These are phyloP conservation scores for Baccha elongata DNA, from an alignment of 2,888 invertebrate species.

Conservation along the genomic window DNA sequence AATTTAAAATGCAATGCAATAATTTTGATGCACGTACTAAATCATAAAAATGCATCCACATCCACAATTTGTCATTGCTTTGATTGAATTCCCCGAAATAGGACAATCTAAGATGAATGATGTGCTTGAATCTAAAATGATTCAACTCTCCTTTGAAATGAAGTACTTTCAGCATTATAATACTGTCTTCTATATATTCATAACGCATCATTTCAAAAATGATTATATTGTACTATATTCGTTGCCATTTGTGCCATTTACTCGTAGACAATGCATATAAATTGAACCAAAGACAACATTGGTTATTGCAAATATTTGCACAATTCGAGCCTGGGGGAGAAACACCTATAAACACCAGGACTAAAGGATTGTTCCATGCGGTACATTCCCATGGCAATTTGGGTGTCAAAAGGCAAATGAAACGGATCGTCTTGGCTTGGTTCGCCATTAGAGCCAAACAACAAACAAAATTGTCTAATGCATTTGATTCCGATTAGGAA, in stretches of 20 bases:
- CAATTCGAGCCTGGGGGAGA: slow-evolving; percentile 8
- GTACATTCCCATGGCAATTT: slow-evolving; percentile 16
- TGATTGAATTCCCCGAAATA: slow-evolving; percentile 32
- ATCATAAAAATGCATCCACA: slow-evolving; percentile 9
- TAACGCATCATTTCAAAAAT: slow-evolving; percentile 38
- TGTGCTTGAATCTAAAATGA: slow-evolving; percentile 1
- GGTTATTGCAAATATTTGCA: slow-evolving; percentile 38
- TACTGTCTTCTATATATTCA: slow-evolving; percentile 6
- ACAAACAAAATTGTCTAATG: slow-evolving; percentile 46
- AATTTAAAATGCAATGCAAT: slow-evolving; percentile 31
- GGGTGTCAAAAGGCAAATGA: slow-evolving; percentile 57
- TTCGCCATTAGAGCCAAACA: slow-evolving; percentile 10
- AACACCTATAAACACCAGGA: background rate
- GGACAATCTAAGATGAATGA: slow-evolving; percentile 14
- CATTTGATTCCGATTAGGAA: slow-evolving; percentile 46
- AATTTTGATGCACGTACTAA: slow-evolving; percentile 32
- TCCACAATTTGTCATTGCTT: slow-evolving; percentile 27
- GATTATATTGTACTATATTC: slow-evolving; percentile 16
- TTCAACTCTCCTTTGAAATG: slow-evolving; percentile 4
- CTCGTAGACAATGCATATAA: slow-evolving; percentile 48
- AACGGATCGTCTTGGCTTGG: background rate
- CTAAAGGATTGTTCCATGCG: slow-evolving; percentile 13
- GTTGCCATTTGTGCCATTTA: background rate
- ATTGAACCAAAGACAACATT: slow-evolving; percentile 39
- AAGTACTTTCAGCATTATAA: background rate